These are phyloP conservation scores for Drosophila sordidula DNA, from an alignment of 2,888 invertebrate species.

Conservation along the genomic window DNA sequence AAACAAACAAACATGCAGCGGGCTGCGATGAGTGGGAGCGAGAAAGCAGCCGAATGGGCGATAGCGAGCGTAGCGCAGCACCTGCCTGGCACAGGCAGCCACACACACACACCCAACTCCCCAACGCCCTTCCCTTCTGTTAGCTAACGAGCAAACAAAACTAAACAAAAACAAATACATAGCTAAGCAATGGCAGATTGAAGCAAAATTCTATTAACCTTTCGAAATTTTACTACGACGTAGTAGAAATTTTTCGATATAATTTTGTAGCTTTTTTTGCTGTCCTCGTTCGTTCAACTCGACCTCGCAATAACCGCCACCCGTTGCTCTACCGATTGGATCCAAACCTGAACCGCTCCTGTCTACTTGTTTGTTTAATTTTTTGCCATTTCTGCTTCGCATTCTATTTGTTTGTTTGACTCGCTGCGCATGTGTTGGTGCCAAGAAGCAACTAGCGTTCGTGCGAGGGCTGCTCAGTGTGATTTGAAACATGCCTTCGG, in stretches of 20 bases:
- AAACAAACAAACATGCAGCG: constrained; percentile 75
- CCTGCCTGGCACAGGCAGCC: constrained; percentile 56
- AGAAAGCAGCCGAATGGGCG: constrained; percentile 34
- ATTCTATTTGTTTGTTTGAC: constrained; percentile 84
- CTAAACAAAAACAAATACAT: constrained; percentile 76
- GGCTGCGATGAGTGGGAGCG: constrained; percentile 25
- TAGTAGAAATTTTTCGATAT: constrained; percentile 69
- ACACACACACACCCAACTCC: constrained; percentile 13
- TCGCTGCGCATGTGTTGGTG: constrained; percentile 74
- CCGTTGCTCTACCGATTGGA: constrained; percentile 32
- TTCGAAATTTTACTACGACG: constrained; percentile 76
- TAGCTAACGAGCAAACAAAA: constrained; percentile 79
- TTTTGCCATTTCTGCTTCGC: constrained; percentile 83
- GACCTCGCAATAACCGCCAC: constrained; percentile 26
- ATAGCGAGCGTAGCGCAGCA: constrained; percentile 54
- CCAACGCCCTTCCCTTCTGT: constrained; percentile 5
- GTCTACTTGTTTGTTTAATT: constrained; percentile 84
- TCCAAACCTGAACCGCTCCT: constrained; percentile 77
- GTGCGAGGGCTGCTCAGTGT: constrained; percentile 42
- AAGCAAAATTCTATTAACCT: constrained; percentile 60
- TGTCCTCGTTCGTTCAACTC: constrained; percentile 72
- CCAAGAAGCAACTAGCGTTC: constrained; percentile 60
- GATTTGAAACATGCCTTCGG: background rate
- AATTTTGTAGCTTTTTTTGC: constrained; percentile 46
- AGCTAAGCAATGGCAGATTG: constrained; percentile 59